Evolutionary conservation across 2,888 invertebrate species (phyloP).

Genomic region (Andrena chrysosceles): DNA sequence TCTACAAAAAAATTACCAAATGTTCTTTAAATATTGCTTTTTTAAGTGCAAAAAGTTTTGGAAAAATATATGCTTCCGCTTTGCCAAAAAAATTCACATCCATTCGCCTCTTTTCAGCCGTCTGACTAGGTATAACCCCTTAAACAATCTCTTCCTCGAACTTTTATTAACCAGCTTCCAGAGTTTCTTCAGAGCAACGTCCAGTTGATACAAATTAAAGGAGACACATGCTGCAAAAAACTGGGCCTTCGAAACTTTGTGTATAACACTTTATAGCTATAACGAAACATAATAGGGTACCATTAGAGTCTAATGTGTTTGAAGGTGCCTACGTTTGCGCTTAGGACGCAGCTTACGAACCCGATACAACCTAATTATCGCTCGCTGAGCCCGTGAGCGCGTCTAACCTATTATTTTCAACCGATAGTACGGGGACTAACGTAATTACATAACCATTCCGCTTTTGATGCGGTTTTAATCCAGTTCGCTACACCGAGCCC

Average conservation of each 20-base stretch:
- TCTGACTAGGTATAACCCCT: no score
- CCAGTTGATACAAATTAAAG: neutral
- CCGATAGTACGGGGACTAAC: slow-evolving; percentile 78
- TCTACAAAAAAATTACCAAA: no score
- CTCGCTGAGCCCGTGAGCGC: slow-evolving; percentile 66
- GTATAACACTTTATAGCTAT: slow-evolving; percentile 30
- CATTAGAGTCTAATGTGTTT: slow-evolving; percentile 81
- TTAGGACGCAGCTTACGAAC: slow-evolving; percentile 75
- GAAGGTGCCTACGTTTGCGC: slow-evolving; percentile 62
- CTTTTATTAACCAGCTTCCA: no score
- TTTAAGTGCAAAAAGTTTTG: no score
- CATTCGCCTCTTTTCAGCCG: no score
- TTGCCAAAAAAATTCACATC: no score
- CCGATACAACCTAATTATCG: slow-evolving; percentile 83
- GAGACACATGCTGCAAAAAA: no score
- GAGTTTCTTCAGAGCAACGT: no score
- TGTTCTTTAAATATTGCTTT: no score
- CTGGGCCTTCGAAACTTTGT: neutral
- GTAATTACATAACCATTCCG: slow-evolving; percentile 82
- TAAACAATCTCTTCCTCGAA: no score
- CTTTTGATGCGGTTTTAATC: slow-evolving; percentile 82
- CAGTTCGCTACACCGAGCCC: slow-evolving; percentile 54
- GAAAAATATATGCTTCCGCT: no score
- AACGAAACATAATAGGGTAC: slow-evolving; percentile 78
- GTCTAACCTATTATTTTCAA: slow-evolving; percentile 81